phyloP scores from a whole-genome alignment of 30 jellyfish, hydroid and myxozoan genomes.

The Cassiopea xamachana region DNA sequence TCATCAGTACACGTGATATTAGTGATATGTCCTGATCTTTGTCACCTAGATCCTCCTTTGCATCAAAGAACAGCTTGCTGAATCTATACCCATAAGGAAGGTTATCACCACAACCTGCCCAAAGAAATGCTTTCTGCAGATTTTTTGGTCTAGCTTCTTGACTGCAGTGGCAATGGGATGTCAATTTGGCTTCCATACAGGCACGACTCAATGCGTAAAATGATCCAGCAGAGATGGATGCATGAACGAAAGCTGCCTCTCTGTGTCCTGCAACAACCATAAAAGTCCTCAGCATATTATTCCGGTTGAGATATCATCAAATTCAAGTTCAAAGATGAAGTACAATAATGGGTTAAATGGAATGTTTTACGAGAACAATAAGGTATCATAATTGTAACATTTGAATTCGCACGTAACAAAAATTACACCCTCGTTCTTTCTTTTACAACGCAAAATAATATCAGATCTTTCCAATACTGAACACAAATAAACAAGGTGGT shows the following conservation, averaged over 20 bases:
- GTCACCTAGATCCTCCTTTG: slow-evolving; percentile 68
- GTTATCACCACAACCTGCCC: slow-evolving; percentile 99
- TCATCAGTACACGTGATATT: slow-evolving; percentile 86
- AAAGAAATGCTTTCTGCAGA: slow-evolving; percentile 55
- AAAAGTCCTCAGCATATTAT: not conserved
- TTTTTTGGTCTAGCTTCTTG: slow-evolving; percentile 81
- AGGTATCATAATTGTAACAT: too few relatives aligned
- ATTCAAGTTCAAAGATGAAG: too few relatives aligned
- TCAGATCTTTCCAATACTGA: too few relatives aligned
- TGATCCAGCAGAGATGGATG: slow-evolving; percentile 89
- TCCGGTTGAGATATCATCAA: not conserved
- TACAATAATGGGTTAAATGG: too few relatives aligned
- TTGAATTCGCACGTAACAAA: too few relatives aligned
- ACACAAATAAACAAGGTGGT: too few relatives aligned
- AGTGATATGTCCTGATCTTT: slow-evolving; percentile 38
- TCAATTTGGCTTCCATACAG: slow-evolving; percentile 93
- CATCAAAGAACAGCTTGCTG: slow-evolving; percentile 85
- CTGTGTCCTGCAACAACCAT: slow-evolving; percentile 63
- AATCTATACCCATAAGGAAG: slow-evolving; percentile 92
- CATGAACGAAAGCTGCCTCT: slow-evolving; percentile 90
- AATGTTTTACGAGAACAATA: too few relatives aligned
- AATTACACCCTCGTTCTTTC: too few relatives aligned
- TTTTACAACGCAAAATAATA: too few relatives aligned
- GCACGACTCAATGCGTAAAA: slow-evolving; percentile 98
- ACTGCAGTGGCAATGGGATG: slow-evolving; percentile 93